Evolutionary conservation across 2,888 invertebrate species (phyloP).

Genomic region (Gerosis bhagava): DNA sequence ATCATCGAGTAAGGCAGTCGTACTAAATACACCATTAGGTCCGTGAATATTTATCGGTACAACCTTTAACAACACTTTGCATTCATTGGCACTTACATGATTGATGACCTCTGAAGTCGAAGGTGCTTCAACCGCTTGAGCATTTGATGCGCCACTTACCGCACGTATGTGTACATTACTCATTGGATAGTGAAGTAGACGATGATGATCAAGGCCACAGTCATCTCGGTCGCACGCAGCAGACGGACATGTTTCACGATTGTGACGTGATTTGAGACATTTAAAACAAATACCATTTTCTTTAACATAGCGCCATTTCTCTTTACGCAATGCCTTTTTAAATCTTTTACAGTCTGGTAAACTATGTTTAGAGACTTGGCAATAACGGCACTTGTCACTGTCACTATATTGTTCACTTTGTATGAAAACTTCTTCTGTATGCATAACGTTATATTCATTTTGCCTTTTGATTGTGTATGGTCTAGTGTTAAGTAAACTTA

Average conservation of each 20-base stretch:
- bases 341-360: neutral
- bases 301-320: neutral
- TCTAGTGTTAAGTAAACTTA: too few relatives aligned
- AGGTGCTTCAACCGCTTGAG: neutral
- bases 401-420: neutral
- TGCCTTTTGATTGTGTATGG: neutral
- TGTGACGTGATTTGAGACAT: slow-evolving; percentile 1
- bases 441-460: too few relatives aligned
- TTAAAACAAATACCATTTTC: neutral
- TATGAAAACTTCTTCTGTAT: neutral
- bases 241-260: neutral
- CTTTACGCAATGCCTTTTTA: neutral
- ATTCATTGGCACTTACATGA: neutral
- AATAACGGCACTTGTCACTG: neutral
- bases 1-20: neutral
- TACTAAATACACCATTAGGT: neutral
- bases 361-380: neutral
- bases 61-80: slow-evolving; percentile 1
- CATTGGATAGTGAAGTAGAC: neutral
- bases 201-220: slow-evolving; percentile 1
- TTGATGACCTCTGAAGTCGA: neutral
- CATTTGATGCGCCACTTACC: neutral
- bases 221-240: neutral
- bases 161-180: neutral
- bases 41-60: slow-evolving; percentile 4